A percentile compares a stretch with the other conserved stretches of the same genome.
Evolutionary conservation across 2,888 invertebrate genomes (phyloP).

Genomic region (Aphrophora alni): DNA sequence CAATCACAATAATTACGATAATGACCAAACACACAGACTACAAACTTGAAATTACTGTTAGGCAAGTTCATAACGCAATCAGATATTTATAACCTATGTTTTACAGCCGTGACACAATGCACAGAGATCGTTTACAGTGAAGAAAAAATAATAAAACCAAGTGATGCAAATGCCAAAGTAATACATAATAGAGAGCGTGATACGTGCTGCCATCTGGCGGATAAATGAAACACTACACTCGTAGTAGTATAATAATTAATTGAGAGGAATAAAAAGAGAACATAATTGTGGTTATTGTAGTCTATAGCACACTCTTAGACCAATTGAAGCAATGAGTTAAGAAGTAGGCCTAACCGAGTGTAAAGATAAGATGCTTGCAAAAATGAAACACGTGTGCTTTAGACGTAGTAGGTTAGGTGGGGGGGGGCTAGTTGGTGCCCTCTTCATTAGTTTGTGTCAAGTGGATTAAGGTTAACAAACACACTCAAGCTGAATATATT

Average conservation of each 20-base stretch:
- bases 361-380: slow-evolving; percentile 27
- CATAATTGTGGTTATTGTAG: slow-evolving; percentile 29
- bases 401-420: not conserved
- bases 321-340: slow-evolving; percentile 37
- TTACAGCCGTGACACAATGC: not conserved
- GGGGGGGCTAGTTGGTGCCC: not conserved
- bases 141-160: not conserved
- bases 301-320: slow-evolving; percentile 32
- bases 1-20: not conserved
- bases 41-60: not conserved
- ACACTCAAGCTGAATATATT: not conserved
- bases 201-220: slow-evolving; percentile 26
- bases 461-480: not conserved
- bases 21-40: not conserved
- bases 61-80: not conserved
- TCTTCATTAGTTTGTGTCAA: not conserved
- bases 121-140: not conserved
- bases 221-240: not conserved
- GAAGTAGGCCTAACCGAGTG: slow-evolving; percentile 27
- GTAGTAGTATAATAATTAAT: slow-evolving; percentile 18
- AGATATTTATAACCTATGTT: not conserved
- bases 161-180: not conserved
- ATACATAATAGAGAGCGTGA: not conserved
- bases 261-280: slow-evolving; percentile 6
- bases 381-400: not conserved